Conservation (phyloP, 2,113 vertebrate species). For the Ceratotherium simum region DNA sequence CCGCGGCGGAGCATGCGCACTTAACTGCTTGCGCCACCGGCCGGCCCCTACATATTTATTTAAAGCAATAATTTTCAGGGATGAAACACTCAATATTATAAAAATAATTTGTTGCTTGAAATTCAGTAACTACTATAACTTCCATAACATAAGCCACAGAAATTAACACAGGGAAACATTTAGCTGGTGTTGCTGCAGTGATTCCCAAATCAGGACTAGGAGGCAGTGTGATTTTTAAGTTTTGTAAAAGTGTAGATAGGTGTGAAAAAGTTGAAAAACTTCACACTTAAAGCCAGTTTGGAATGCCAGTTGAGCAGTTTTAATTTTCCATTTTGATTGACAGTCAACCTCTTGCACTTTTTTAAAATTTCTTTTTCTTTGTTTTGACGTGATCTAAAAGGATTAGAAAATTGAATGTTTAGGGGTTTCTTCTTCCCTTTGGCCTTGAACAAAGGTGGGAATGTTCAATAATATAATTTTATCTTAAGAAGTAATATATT, state of each 20-base stretch:
- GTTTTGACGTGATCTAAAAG: conserved; percentile 61
- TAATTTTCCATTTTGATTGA: conserved; percentile 43
- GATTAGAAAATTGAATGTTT: conserved; percentile 43
- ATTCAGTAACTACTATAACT: not conserved
- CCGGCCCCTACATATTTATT: not conserved
- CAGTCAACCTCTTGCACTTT: not conserved
- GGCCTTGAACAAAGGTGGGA: conserved; percentile 43
- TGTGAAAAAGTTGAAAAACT: conserved; percentile 13
- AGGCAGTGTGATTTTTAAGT: not conserved
- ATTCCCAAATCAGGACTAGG: not conserved
- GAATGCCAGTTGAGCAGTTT: not conserved
- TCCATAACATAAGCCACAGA: not conserved
- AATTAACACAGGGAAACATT: not conserved
- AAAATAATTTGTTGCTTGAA: not conserved
- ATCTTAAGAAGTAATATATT: conserved; percentile 21
- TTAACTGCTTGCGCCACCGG: too few species aligned
- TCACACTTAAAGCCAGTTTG: not conserved
- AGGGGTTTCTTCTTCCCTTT: conserved; percentile 62
- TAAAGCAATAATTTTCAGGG: not conserved
- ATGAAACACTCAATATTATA: not conserved
- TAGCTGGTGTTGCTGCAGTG: not conserved
- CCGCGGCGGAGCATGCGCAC: too few species aligned
- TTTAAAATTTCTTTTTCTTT: conserved; percentile 51
- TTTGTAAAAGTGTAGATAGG: not conserved
- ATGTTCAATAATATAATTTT: not conserved